These are phyloP conservation scores for Amphipoea lucens DNA, from an alignment of 2,888 invertebrate genomes.

Conservation along the genomic window DNA sequence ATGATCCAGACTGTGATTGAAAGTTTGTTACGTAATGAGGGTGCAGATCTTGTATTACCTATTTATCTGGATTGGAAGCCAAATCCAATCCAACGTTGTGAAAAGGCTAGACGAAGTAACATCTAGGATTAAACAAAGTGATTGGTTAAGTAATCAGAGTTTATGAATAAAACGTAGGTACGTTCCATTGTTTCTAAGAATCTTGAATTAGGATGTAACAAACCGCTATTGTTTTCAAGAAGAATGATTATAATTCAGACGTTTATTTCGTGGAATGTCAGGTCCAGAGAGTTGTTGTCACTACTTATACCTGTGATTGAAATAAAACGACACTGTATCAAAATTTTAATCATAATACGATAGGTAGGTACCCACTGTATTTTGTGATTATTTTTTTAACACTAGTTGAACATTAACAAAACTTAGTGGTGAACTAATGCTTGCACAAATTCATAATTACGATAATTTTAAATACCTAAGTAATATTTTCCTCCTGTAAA, in stretches of 20 bases:
- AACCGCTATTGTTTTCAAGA: slow-evolving; percentile 33
- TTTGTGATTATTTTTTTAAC: too few relatives aligned
- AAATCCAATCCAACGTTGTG: not conserved
- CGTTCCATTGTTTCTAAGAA: slow-evolving; percentile 24
- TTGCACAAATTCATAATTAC: slow-evolving; percentile 9
- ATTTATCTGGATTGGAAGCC: not conserved
- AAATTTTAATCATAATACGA: not conserved
- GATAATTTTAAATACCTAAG: not conserved
- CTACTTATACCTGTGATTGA: not conserved
- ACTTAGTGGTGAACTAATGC: not conserved
- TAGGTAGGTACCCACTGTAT: not conserved
- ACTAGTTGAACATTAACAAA: not conserved
- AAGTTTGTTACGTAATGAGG: not conserved
- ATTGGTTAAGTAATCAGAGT: slow-evolving; percentile 3
- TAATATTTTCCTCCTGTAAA: not conserved
- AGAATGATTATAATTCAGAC: slow-evolving; percentile 3
- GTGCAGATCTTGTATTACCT: not conserved
- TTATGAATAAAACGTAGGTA: slow-evolving; percentile 22
- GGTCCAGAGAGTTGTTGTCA: not conserved
- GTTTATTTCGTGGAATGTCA: slow-evolving; percentile 10
- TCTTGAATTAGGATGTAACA: slow-evolving; percentile 19
- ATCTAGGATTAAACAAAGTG: slow-evolving; percentile 24
- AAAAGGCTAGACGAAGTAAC: not conserved
- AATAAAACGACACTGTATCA: not conserved
- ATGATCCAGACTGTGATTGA: not conserved